Conservation (phyloP, 2,888 invertebrate genomes). For the Sphinx pinastri region DNA sequence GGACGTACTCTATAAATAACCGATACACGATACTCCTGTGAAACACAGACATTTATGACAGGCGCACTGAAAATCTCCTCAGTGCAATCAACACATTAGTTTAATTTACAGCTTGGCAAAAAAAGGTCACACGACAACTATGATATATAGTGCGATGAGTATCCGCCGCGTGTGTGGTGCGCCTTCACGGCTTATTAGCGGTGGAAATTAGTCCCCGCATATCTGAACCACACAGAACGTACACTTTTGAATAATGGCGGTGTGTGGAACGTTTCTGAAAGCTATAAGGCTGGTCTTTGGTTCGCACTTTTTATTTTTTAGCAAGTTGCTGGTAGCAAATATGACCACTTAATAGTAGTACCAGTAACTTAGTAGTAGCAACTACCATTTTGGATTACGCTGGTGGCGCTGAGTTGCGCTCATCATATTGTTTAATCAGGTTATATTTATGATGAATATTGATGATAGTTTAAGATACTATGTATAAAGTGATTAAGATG, state of each 20-base stretch:
- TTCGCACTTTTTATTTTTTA: not conserved
- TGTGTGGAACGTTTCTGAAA: not conserved
- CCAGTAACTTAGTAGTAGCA: too few relatives aligned
- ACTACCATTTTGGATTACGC: too few relatives aligned
- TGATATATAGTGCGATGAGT: conserved; percentile 50
- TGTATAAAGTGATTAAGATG: too few relatives aligned
- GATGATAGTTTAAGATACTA: too few relatives aligned
- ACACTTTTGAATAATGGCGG: conserved; percentile 44
- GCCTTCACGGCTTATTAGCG: conserved; percentile 77
- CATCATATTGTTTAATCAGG: too few relatives aligned
- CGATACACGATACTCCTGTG: conserved; percentile 5
- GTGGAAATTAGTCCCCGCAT: conserved; percentile 66
- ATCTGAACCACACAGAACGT: conserved; percentile 53
- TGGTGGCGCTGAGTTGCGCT: too few relatives aligned
- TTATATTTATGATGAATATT: not conserved
- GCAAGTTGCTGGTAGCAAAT: not conserved
- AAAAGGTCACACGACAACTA: conserved; percentile 49
- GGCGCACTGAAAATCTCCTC: conserved; percentile 27
- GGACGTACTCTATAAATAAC: conserved; percentile 6
- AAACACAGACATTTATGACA: not conserved
- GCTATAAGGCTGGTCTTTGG: too few relatives aligned
- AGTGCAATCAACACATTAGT: conserved; percentile 34
- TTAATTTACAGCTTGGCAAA: conserved; percentile 47
- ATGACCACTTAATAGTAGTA: too few relatives aligned
- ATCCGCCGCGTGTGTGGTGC: conserved; percentile 65